Conservation (phyloP, 1,140 invertebrate species). For the Diabrotica undecimpunctata region DNA sequence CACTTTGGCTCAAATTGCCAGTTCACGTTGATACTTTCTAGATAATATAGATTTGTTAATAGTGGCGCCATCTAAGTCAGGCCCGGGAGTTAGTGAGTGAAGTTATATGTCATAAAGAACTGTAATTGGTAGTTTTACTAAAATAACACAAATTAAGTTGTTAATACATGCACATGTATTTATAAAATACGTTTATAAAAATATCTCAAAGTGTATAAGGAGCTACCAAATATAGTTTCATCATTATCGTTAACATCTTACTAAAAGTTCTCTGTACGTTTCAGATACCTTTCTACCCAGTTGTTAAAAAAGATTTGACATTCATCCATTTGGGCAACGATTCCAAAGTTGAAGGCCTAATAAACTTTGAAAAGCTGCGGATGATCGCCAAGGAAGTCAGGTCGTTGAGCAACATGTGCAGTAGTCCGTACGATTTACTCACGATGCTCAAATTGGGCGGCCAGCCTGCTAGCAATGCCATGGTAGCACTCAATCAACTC, state of each 20-base stretch:
- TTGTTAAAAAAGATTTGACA: constrained; percentile 96
- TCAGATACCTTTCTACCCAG: constrained; percentile 93
- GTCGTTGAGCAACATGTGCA: constrained; percentile 92
- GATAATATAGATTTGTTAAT: no score
- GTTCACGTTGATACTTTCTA: no score
- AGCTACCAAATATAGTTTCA: no score
- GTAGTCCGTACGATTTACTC: constrained; percentile 83
- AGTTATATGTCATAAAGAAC: no score
- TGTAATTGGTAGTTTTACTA: no score
- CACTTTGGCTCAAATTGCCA: no score
- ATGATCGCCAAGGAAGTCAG: constrained; percentile 99
- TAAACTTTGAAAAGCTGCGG: constrained; percentile 98
- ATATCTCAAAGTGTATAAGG: no score
- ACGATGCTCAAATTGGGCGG: constrained; percentile 82
- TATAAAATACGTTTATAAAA: no score
- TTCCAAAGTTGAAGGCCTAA: constrained; percentile 84
- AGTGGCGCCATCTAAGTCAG: no score
- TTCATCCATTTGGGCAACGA: constrained; percentile 98
- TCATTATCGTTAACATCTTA: background rate
- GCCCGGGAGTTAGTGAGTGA: no score
- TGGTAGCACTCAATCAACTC: constrained; percentile 85
- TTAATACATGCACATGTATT: no score
- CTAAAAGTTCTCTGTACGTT: constrained; percentile 31
- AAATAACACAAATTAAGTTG: no score
- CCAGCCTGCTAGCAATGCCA: constrained; percentile 80